Conservation (phyloP, 2,797 vertebrate species). For the Phyllotis vaccarum region DNA sequence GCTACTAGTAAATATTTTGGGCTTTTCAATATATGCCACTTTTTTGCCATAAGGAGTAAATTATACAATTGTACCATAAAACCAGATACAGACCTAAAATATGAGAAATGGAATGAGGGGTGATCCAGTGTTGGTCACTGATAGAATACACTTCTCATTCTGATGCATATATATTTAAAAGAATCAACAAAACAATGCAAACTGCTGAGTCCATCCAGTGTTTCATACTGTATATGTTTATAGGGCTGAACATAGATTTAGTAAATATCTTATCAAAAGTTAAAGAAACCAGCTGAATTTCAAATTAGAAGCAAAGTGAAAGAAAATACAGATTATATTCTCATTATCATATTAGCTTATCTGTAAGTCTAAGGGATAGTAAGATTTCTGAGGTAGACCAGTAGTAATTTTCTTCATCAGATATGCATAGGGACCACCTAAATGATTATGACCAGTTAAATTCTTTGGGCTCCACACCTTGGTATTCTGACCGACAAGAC, state of each 20-base stretch:
- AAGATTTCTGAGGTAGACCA: constrained; percentile 1
- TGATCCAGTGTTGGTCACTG: neutral
- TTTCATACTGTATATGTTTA: neutral
- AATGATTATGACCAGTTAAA: neutral
- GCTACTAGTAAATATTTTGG: constrained; percentile 6
- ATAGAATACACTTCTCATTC: neutral
- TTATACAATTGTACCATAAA: neutral
- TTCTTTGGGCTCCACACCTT: neutral
- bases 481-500: neutral
- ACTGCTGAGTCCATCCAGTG: neutral
- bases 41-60: neutral
- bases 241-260: neutral
- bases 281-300: constrained; percentile 35
- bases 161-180: neutral
- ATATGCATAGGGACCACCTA: neutral
- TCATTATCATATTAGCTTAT: neutral
- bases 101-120: too few species aligned
- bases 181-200: neutral
- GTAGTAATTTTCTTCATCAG: neutral
- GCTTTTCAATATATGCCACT: neutral
- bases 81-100: neutral
- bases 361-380: neutral
- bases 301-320: neutral
- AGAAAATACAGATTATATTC: neutral
- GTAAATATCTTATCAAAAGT: constrained; percentile 30